Evolutionary conservation across 2,797 vertebrate species (phyloP), one percentile per base, ranked within the genome.

Genomic region (Labeo calbasu): DNA sequence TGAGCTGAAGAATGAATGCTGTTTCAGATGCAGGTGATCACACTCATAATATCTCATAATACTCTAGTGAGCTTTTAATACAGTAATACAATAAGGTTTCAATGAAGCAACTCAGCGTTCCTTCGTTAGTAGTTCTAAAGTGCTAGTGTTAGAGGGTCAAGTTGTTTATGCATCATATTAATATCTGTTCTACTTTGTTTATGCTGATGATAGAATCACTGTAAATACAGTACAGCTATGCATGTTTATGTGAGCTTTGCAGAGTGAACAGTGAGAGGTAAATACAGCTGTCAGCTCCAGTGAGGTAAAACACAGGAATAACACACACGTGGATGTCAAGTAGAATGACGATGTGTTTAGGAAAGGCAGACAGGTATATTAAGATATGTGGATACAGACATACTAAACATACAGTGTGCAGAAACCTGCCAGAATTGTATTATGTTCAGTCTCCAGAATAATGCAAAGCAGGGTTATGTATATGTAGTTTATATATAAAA

Each of bases 241-340:
- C 57, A 13, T 59, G n/a, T 23, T 59, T 59, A 23, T 59, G n/a
- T 59, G 21, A 59, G 57, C 57, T 59, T 59, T 59, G 10, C 55
- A n/a, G 21, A 23, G 55, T 57, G 55, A 57, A 57, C 55, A 57
- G 55, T 36, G 14, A 19, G 71, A 84, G 48, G 78, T 55, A 63
- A 82, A 83, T 79, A 80, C 80, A 82, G 63, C 80, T 84, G 82
- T 86, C 81, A 70, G 23, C 43, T n/a, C 50, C 32, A 28, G 23
- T 66, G 72, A 32, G 57, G 57, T 59, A 59, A 13, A 23, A 23
- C 57, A 59, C 57, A 23, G 57, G 57, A 59, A n/a, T 23, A 23
- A 59, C 57, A 5, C 57, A 23, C 11, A 2, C n/a, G 10, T 23
- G 57, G 57, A 23, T 59, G n/a, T 23, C 23, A 59, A 59, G 57